Base-by-base conservation (phyloP, 1,140 invertebrate species). In the Temnothorax longispinosus region DNA sequence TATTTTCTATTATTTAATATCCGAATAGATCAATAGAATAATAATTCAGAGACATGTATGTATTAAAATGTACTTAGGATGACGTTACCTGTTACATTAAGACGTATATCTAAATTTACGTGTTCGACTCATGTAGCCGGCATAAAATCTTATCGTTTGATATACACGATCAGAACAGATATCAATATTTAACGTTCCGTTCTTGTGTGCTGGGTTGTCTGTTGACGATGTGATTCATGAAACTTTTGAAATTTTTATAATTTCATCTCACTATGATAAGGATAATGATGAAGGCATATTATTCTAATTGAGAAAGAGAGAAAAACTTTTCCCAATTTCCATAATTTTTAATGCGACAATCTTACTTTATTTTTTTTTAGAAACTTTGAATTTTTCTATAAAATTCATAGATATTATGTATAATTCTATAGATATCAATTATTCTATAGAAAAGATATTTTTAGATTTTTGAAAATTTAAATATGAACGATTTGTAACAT, bases 111-210 rank as follows among this genome's bases (percentile, higher is more conserved):
- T 6, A 35, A 64, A 11, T 41, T 67, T 27, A 56, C 6, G 6
- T 13, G 3, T 56, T 71, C 10, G 15, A 21, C 15, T 80, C 21
- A 44, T 69, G 8, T 5, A 10, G 13, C 27, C 21, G 32, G 21
- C 47, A 5, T 2, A 27, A 78, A 32, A 44, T 81, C 50, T 81
- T 81, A 81, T 81, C 78, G 18, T 71, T 71, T n/a, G 35, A 81
- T 5, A 81, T 5, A 69, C 21, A 21, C 32, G 77, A 71, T 81
- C 56, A 10, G 18, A 71, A 56, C 65, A 44, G 64, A 81, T 81
- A 81, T 58, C 52, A 52, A 71, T 69, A 67, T 81, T 71, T 81
- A 71, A 10, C 18, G 15, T 81, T 35, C n/a, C 5, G 15, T 81
- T 38, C 54, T 10, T 69, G 50, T 54, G n/a, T 56, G 58, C 32